Conservation (phyloP, 2,888 invertebrate species). For the Nemurella pictetii region DNA sequence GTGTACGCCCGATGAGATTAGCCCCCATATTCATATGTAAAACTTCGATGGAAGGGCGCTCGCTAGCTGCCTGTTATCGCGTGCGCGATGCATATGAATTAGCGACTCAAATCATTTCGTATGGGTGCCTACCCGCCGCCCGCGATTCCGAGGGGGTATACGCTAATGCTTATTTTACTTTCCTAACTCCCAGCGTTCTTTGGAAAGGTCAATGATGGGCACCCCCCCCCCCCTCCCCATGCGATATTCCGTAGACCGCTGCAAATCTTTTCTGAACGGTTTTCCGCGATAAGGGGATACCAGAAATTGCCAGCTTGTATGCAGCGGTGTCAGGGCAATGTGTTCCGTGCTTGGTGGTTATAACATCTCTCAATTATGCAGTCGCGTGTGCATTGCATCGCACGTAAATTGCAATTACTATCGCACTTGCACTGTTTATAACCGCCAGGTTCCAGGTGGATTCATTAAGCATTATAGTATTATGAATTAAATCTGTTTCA, state of each 20-base stretch:
- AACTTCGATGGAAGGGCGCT: neutral
- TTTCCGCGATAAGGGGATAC: too few relatives aligned
- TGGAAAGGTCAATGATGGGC: neutral
- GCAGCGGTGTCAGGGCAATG: too few relatives aligned
- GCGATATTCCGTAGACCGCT: too few relatives aligned
- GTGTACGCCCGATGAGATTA: neutral
- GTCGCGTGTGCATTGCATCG: neutral
- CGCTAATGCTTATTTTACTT: neutral
- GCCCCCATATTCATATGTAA: slow-evolving; percentile 23
- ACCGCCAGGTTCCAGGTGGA: neutral
- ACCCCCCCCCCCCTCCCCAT: too few relatives aligned
- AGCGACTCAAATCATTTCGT: neutral
- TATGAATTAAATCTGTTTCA: neutral
- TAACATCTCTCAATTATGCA: too few relatives aligned
- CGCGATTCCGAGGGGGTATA: neutral
- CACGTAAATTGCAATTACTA: neutral
- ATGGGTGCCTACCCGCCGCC: neutral
- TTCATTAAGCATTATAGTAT: neutral
- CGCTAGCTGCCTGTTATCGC: neutral
- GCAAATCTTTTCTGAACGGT: too few relatives aligned
- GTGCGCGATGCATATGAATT: slow-evolving; percentile 5
- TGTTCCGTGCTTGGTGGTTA: too few relatives aligned
- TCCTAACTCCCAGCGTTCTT: neutral
- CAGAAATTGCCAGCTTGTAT: too few relatives aligned
- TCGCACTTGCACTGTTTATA: neutral